Evolutionary conservation across 2,888 invertebrate species (phyloP).

Genomic region (Euclidia mi): DNA sequence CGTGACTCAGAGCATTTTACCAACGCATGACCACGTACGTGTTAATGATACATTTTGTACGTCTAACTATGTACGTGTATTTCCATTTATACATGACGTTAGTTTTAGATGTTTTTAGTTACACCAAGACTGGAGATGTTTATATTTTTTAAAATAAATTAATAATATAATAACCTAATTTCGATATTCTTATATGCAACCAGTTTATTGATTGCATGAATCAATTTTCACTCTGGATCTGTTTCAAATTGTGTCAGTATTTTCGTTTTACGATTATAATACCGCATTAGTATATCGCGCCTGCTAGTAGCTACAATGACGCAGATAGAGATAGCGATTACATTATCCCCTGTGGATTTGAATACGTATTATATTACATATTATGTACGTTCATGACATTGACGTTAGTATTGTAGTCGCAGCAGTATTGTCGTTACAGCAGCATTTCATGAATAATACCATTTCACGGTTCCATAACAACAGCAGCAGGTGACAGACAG

Average conservation of each 20-base stretch:
- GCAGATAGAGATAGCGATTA: constrained; percentile 32
- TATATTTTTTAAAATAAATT: too few species aligned
- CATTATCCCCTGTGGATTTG: constrained; percentile 19
- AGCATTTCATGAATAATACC: constrained; percentile 52
- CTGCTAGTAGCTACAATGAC: constrained; percentile 24
- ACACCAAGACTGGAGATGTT: too few species aligned
- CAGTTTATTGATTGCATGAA: constrained; percentile 33
- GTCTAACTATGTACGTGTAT: too few species aligned
- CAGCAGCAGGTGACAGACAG: constrained; percentile 62
- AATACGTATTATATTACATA: constrained; percentile 9
- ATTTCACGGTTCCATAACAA: constrained; percentile 48
- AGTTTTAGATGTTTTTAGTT: too few species aligned
- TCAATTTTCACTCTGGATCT: constrained; percentile 41
- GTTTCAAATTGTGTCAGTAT: constrained; percentile 43
- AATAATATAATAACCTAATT: too few species aligned
- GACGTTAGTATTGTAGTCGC: constrained; percentile 31
- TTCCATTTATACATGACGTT: too few species aligned
- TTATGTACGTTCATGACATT: constrained; percentile 52
- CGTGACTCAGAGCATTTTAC: constrained; percentile 54
- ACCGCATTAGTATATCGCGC: constrained; percentile 28
- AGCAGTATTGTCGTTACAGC: constrained; percentile 50
- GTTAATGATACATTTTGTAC: constrained; percentile 19
- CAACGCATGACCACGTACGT: constrained; percentile 47
- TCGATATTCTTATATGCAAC: constrained; percentile 23
- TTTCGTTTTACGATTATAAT: constrained; percentile 48